phyloP scores from a whole-genome alignment of 2,113 vertebrate genomes.

The Myotis yumanensis region DNA sequence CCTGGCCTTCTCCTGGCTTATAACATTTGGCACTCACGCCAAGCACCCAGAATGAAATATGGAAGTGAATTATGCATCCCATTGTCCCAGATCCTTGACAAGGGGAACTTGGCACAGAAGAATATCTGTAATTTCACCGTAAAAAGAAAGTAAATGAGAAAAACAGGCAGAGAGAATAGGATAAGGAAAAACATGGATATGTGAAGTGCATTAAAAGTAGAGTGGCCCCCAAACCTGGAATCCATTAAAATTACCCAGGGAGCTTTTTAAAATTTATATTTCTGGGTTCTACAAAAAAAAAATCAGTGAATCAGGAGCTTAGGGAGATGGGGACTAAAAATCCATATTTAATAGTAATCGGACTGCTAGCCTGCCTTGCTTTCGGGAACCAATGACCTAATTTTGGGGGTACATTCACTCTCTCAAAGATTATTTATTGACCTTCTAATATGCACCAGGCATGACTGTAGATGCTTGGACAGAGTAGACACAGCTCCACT shows the following conservation, averaged over 20 bases:
- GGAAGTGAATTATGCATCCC: background rate
- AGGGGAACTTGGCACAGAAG: background rate
- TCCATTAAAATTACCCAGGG: slow-evolving; percentile 49
- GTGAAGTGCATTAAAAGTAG: background rate
- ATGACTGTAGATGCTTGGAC: background rate
- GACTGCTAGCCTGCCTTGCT: background rate
- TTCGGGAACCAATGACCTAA: background rate
- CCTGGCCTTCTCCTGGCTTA: background rate
- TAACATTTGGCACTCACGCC: background rate
- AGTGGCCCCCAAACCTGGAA: background rate
- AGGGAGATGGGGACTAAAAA: background rate
- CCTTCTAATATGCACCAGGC: background rate
- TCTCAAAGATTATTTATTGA: slow-evolving; percentile 10
- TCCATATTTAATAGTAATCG: background rate
- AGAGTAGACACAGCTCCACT: background rate
- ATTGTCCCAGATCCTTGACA: background rate
- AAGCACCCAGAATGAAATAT: background rate
- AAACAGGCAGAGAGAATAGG: slow-evolving; percentile 25
- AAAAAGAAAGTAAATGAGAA: slow-evolving; percentile 50
- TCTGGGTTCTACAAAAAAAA: background rate
- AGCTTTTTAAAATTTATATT: slow-evolving; percentile 49
- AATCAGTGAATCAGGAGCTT: background rate
- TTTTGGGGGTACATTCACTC: background rate
- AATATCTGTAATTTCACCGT: background rate
- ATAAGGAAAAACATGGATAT: background rate